Evolutionary conservation across 2,797 vertebrate species (phyloP).

Genomic region (Erethizon dorsatum): DNA sequence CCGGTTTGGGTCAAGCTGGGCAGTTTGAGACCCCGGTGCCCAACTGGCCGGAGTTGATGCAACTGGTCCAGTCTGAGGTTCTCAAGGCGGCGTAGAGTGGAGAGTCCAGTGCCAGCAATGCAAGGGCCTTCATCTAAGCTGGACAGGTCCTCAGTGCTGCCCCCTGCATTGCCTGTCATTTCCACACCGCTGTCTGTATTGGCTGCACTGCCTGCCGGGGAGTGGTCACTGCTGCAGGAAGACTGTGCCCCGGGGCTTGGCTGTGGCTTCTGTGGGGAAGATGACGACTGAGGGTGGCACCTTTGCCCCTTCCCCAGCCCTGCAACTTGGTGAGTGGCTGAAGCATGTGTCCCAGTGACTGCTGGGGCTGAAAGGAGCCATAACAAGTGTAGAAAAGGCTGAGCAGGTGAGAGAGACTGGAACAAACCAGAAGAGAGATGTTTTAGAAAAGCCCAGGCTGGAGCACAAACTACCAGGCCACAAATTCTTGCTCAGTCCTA

Average conservation of each 20-base stretch:
- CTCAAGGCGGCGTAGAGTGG: slow-evolving; percentile 96
- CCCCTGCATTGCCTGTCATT: slow-evolving; percentile 96
- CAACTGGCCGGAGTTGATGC: slow-evolving; percentile 95
- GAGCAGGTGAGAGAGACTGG: background rate
- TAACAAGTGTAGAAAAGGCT: background rate
- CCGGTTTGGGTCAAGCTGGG: slow-evolving; percentile 93
- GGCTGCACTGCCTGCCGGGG: slow-evolving; percentile 96
- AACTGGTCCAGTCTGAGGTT: slow-evolving; percentile 98
- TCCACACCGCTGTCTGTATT: slow-evolving; percentile 99
- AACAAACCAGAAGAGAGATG: background rate
- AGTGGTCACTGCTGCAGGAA: slow-evolving; percentile 97
- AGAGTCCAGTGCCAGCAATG: slow-evolving; percentile 91
- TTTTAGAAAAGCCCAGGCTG: background rate
- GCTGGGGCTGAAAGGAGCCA: background rate
- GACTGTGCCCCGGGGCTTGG: slow-evolving; percentile 97
- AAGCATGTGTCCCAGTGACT: background rate
- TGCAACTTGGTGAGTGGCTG: background rate
- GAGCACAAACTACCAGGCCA: background rate
- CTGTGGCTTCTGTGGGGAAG: slow-evolving; percentile 94
- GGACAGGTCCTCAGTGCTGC: slow-evolving; percentile 97
- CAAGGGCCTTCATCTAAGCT: slow-evolving; percentile 93
- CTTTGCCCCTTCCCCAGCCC: background rate
- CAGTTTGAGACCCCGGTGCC: slow-evolving; percentile 93
- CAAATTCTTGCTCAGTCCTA: background rate
- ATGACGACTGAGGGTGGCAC: background rate